Conservation (phyloP, 2,113 vertebrate species). For the Oenanthe oenanthe region DNA sequence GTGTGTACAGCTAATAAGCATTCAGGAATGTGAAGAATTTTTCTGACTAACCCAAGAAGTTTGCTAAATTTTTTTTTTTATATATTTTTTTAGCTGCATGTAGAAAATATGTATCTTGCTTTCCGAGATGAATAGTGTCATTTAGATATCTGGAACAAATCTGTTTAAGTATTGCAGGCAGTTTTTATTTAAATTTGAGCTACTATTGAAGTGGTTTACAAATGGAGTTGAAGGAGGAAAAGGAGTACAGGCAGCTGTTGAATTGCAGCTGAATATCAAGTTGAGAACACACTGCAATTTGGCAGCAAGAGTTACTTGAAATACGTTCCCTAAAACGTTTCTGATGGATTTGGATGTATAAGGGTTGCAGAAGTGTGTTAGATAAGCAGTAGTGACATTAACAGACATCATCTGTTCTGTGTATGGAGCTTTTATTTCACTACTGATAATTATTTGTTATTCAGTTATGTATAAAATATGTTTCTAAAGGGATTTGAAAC, state of each 20-base stretch:
- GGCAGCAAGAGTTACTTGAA: not conserved
- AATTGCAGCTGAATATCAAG: not conserved
- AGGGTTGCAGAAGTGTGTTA: not conserved
- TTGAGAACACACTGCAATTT: not conserved
- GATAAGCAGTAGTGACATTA: not conserved
- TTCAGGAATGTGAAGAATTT: not conserved
- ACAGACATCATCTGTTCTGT: not conserved
- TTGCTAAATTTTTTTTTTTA: not conserved
- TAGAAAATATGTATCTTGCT: not conserved
- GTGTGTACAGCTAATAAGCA: not conserved
- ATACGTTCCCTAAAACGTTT: not conserved
- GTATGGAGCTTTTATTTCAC: not conserved
- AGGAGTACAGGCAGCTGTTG: not conserved
- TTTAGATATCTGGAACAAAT: not conserved
- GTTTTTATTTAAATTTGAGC: not conserved
- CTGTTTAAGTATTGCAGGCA: not conserved
- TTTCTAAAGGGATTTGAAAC: not conserved
- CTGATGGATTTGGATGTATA: not conserved
- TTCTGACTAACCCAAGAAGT: not conserved
- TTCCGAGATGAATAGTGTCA: not conserved
- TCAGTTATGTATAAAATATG: not conserved
- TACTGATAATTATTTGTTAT: not conserved
- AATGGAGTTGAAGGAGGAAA: not conserved
- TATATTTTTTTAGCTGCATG: not conserved
- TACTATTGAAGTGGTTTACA: not conserved